These are phyloP conservation scores for Tiphia femorata DNA, from an alignment of 2,888 invertebrate genomes.

Conservation along the genomic window DNA sequence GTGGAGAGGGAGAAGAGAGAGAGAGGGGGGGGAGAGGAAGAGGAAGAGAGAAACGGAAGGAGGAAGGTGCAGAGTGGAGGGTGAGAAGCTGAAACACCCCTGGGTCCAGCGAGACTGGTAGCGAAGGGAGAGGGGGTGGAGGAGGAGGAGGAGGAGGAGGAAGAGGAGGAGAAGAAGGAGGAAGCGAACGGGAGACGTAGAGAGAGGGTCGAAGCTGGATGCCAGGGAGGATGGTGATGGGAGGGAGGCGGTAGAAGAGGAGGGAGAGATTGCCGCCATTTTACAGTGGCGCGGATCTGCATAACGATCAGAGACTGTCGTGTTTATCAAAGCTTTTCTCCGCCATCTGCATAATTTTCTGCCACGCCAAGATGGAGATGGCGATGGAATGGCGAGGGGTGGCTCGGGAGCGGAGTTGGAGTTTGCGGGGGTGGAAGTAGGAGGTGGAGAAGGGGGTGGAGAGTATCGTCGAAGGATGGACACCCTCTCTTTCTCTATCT, in stretches of 20 bases:
- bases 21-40: constrained; percentile 10
- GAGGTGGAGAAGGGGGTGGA: constrained; percentile 7
- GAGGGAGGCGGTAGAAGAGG: constrained; percentile 33
- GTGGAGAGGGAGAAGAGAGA: constrained; percentile 10
- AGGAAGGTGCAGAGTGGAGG: constrained; percentile 27
- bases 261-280: constrained; percentile 68
- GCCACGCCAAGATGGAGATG: constrained; percentile 46
- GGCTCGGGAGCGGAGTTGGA: not conserved
- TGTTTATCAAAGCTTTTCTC: constrained; percentile 70
- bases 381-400: constrained; percentile 14
- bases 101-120: constrained; percentile 5
- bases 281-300: constrained; percentile 67
- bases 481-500: constrained; percentile 40
- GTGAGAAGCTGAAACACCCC: constrained; percentile 16
- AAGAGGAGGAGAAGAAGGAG: constrained; percentile 1
- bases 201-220: constrained; percentile 4
- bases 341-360: constrained; percentile 69
- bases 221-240: constrained; percentile 23
- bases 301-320: constrained; percentile 69
- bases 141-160: constrained; percentile 34
- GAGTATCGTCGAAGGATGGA: constrained; percentile 19
- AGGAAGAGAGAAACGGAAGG: constrained; percentile 24
- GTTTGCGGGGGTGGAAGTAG: constrained; percentile 1
- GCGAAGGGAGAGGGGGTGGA: constrained; percentile 10
- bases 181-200: constrained; percentile 7